These are phyloP conservation scores for Lasius fuliginosus DNA, from an alignment of 2,888 invertebrate species.

Conservation along the genomic window DNA sequence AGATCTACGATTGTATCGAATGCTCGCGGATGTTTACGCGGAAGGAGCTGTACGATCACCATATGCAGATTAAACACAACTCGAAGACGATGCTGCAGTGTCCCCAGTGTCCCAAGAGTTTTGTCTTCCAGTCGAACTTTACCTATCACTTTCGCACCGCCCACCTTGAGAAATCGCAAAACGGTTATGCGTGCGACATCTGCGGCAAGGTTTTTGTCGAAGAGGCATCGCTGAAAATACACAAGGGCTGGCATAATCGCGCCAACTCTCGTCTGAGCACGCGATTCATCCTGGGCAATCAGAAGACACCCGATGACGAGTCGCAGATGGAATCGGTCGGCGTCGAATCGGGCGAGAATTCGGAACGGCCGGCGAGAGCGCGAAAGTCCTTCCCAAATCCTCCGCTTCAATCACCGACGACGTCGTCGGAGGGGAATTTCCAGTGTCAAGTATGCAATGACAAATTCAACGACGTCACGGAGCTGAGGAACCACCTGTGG, in stretches of 20 bases:
- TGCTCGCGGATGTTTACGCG: constrained; percentile 89
- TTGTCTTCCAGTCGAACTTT: constrained; percentile 75
- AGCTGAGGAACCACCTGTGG: constrained; percentile 89
- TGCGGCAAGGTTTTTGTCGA: constrained; percentile 90
- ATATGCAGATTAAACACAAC: constrained; percentile 88
- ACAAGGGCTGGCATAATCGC: constrained; percentile 88
- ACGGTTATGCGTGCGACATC: constrained; percentile 88
- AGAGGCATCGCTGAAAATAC: constrained; percentile 89
- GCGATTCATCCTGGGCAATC: constrained; percentile 58
- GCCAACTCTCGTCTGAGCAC: constrained; percentile 84
- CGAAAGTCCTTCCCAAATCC: constrained; percentile 81
- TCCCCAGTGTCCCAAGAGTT: constrained; percentile 69
- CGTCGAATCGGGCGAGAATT: background rate
- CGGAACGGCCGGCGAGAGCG: constrained; percentile 79
- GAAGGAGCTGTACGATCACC: constrained; percentile 89
- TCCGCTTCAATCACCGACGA: constrained; percentile 55
- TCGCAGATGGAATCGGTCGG: background rate
- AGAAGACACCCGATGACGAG: background rate
- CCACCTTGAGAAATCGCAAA: constrained; percentile 67
- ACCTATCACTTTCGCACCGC: constrained; percentile 78
- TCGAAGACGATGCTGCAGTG: constrained; percentile 72
- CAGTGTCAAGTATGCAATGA: constrained; percentile 89
- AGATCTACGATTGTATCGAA: constrained; percentile 88
- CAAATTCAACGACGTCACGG: constrained; percentile 88
- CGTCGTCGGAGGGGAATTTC: constrained; percentile 77